A percentile compares a stretch with the other conserved stretches of the same genome.
Evolutionary conservation across 1,140 invertebrate genomes (phyloP).

Genomic region (Sinonovacula constricta): DNA sequence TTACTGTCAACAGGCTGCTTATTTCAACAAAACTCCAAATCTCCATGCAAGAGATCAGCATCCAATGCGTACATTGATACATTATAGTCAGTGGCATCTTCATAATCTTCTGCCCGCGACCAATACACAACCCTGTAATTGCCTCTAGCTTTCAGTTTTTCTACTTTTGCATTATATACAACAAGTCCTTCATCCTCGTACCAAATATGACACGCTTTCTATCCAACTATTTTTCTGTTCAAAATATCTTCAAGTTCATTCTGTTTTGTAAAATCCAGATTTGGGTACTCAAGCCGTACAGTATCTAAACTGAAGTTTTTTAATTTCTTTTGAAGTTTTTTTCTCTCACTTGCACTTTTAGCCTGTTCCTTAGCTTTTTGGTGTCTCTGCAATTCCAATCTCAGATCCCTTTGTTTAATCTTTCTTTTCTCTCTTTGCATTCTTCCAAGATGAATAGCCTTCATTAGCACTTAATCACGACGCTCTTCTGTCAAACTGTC

Average conservation of each 20-base stretch:
- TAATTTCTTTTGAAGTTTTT: neutral
- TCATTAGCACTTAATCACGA: slow-evolving; percentile 1
- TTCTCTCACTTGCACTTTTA: neutral
- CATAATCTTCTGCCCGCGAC: neutral
- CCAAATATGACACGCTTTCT: neutral
- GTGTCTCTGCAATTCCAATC: neutral
- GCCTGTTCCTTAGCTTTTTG: neutral
- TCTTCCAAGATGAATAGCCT: slow-evolving; percentile 7
- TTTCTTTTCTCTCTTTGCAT: slow-evolving; percentile 9
- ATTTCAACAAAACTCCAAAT: neutral
- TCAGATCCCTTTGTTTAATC: neutral
- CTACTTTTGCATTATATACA: too few relatives aligned
- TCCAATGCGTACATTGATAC: neutral
- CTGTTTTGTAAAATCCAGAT: neutral
- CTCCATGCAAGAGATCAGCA: neutral
- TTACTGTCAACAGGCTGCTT: too few relatives aligned
- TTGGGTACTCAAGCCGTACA: neutral
- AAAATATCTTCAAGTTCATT: neutral
- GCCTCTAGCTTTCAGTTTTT: neutral
- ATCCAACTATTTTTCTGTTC: neutral
- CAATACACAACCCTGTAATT: neutral
- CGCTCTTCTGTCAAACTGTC: slow-evolving; percentile 6
- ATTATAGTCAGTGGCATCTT: neutral
- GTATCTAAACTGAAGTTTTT: neutral
- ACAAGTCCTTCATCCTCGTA: neutral